Evolutionary conservation across 2,113 vertebrate genomes (phyloP).

Genomic region (Microcebus griseorufus): DNA sequence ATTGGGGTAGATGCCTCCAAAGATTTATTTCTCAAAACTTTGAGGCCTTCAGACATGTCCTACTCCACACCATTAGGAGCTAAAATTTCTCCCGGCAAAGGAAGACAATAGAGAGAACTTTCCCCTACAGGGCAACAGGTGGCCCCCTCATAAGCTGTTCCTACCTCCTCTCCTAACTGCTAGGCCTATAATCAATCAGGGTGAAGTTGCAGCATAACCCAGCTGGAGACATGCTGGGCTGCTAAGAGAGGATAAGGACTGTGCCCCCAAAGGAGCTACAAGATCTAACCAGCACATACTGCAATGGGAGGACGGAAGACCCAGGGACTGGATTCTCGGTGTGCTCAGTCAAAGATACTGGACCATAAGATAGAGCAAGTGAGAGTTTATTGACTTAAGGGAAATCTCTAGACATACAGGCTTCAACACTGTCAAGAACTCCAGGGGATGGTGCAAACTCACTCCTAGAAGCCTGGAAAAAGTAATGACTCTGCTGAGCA

Average conservation of each 20-base stretch:
- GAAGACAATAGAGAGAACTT: neutral
- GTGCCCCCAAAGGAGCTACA: neutral
- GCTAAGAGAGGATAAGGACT: neutral
- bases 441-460: neutral
- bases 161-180: neutral
- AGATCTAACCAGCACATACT: neutral
- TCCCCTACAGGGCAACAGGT: neutral
- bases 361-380: neutral
- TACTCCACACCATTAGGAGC: neutral
- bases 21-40: conserved; percentile 5
- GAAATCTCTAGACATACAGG: neutral
- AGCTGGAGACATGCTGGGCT: neutral
- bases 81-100: conserved; percentile 11
- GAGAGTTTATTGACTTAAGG: neutral
- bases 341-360: neutral
- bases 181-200: neutral
- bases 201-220: neutral
- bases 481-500: neutral
- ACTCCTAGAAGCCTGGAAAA: neutral
- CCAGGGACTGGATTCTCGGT: neutral
- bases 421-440: neutral
- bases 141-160: neutral
- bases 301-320: neutral
- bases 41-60: neutral
- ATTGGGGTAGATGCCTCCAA: neutral